phyloP scores from a whole-genome alignment of 2,888 invertebrate genomes.

The Brenthis hecate region DNA sequence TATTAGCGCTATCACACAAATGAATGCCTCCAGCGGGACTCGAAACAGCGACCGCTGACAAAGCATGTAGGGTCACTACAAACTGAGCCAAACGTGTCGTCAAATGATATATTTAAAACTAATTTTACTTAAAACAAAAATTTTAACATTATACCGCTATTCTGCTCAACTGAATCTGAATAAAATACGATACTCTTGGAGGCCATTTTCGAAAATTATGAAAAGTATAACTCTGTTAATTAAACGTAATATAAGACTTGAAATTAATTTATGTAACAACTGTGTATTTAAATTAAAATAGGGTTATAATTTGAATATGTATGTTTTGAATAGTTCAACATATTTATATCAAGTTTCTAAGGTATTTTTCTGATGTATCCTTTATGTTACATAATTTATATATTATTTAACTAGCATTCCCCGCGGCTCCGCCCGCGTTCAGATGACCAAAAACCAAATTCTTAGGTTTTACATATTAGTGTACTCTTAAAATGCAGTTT shows the following conservation, averaged over 20 bases:
- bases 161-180: constrained; percentile 9
- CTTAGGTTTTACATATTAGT: too few relatives aligned
- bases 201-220: constrained; percentile 18
- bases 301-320: constrained; percentile 4
- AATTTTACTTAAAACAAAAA: background rate
- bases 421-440: too few relatives aligned
- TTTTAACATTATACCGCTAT: background rate
- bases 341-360: too few relatives aligned
- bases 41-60: too few relatives aligned
- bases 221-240: constrained; percentile 9
- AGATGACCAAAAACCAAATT: too few relatives aligned
- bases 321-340: background rate
- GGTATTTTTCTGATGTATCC: background rate
- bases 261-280: constrained; percentile 20
- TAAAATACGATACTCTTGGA: constrained; percentile 20
- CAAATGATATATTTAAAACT: background rate
- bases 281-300: constrained; percentile 12
- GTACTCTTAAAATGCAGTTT: too few relatives aligned
- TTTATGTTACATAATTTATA: background rate
- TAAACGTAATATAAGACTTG: constrained; percentile 15
- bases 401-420: too few relatives aligned
- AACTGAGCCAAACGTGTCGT: too few relatives aligned
- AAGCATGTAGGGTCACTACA: too few relatives aligned
- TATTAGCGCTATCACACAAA: too few relatives aligned
- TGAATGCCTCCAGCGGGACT: too few relatives aligned